A percentile compares a stretch with the other conserved stretches of the same genome.
phyloP scores from a whole-genome alignment of 2,797 vertebrate species.

The Rhinoraja longicauda region DNA sequence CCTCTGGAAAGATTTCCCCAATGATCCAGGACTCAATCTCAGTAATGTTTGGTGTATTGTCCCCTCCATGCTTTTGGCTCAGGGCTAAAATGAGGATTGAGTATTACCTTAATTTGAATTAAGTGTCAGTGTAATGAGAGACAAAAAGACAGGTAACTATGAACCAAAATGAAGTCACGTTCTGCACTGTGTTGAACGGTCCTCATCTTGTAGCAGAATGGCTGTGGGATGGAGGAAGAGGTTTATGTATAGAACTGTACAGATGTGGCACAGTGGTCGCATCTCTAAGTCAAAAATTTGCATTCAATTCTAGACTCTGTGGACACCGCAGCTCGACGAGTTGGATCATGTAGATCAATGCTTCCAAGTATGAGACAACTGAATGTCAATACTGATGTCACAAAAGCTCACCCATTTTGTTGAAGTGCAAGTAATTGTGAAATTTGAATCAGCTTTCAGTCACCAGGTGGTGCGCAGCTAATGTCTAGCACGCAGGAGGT shows the following conservation, averaged over 20 bases:
- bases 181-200: background rate
- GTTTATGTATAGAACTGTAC: background rate
- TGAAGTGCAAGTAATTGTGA: too few relatives aligned
- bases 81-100: background rate
- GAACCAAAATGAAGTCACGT: too few relatives aligned
- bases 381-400: too few relatives aligned
- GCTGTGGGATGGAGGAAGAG: background rate
- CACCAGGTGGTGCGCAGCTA: too few relatives aligned
- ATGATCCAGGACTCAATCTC: background rate
- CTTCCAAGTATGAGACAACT: too few relatives aligned
- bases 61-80: background rate
- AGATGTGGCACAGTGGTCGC: background rate
- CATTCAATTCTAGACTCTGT: background rate
- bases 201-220: background rate
- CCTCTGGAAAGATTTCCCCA: background rate
- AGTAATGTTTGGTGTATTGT: background rate
- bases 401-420: too few relatives aligned
- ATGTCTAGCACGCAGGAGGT: too few relatives aligned
- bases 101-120: background rate
- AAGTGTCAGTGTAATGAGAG: background rate
- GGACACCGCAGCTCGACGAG: background rate
- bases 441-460: too few relatives aligned
- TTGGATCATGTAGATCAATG: too few relatives aligned
- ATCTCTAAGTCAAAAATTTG: background rate
- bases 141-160: too few relatives aligned